phyloP scores from a whole-genome alignment of 2,888 invertebrate genomes.

The Pilophorus perplexus region DNA sequence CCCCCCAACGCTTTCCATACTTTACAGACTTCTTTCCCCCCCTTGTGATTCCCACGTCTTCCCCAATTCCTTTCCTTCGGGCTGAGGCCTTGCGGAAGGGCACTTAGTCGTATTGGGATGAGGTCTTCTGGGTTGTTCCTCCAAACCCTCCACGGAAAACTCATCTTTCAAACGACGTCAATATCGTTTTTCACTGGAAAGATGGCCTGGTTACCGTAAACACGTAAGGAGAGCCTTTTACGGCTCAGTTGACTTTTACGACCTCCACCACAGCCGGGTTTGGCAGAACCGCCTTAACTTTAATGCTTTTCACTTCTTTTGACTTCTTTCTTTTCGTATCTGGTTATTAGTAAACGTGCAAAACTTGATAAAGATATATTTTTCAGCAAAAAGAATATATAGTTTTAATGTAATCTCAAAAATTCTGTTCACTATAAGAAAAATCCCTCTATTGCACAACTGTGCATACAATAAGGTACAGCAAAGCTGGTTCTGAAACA shows the following conservation, averaged over 20 bases:
- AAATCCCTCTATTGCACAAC: too few species aligned
- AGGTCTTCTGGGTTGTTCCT: neutral
- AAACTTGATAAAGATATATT: too few species aligned
- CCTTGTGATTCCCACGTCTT: too few species aligned
- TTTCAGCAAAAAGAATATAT: too few species aligned
- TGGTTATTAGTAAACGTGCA: too few species aligned
- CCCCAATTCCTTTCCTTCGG: slow-evolving; percentile 19
- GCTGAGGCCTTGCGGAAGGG: slow-evolving; percentile 4
- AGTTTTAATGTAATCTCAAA: too few species aligned
- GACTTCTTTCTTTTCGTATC: too few species aligned
- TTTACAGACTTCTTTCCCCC: neutral
- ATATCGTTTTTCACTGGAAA: slow-evolving; percentile 33
- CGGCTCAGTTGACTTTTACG: slow-evolving; percentile 34
- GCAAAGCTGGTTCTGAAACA: too few species aligned
- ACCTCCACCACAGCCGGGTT: neutral
- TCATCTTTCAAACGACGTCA: slow-evolving; percentile 41
- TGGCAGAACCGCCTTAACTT: slow-evolving; percentile 2
- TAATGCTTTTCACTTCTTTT: too few species aligned
- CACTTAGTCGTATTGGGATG: slow-evolving; percentile 39
- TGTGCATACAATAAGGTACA: too few species aligned
- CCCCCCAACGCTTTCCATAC: neutral
- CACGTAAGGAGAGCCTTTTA: slow-evolving; percentile 34
- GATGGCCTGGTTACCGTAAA: slow-evolving; percentile 38
- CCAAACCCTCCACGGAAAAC: neutral
- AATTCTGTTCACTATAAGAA: too few species aligned